Percentiles rank a stretch among this genome's conserved stretches.
Conservation (phyloP, 2,888 invertebrate genomes). For the Gymnoscelis rufifasciata region DNA sequence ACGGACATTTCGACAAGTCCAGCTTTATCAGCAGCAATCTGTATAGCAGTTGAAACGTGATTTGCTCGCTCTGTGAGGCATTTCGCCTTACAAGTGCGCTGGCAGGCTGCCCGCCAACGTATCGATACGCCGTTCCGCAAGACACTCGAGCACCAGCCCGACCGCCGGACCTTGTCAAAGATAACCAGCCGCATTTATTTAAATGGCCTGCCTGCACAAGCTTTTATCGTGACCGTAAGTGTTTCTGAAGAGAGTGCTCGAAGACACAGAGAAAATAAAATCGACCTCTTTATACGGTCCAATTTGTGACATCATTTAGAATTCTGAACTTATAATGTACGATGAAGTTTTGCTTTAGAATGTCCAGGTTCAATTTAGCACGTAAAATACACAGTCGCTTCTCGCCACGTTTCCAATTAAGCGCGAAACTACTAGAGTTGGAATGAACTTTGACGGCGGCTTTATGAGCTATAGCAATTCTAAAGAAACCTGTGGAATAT, state of each 20-base stretch:
- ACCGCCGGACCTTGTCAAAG: conserved; percentile 3
- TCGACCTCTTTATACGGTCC: neutral
- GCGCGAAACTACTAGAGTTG: neutral
- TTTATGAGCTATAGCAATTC: conserved; percentile 2
- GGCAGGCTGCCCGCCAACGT: conserved; percentile 13
- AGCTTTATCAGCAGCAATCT: neutral
- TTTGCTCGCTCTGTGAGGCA: neutral
- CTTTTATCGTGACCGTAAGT: neutral
- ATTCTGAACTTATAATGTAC: too few species aligned
- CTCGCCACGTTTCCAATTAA: too few species aligned
- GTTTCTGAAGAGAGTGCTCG: neutral
- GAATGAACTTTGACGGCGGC: neutral
- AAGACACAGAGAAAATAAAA: too few species aligned
- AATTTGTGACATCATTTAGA: too few species aligned
- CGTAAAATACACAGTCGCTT: too few species aligned
- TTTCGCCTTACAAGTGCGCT: neutral
- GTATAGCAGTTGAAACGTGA: neutral
- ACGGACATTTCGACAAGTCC: too few species aligned
- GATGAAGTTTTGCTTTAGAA: too few species aligned
- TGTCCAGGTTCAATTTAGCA: too few species aligned
- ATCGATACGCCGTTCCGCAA: conserved; percentile 15
- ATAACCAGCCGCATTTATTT: neutral
- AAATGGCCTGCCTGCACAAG: conserved; percentile 2
- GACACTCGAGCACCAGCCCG: conserved; percentile 3
- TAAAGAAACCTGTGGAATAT: conserved; percentile 12